Evolutionary conservation across 2,113 vertebrate genomes (phyloP), one percentile per base, ranked within the genome.

Genomic region (Camelus bactrianus): DNA sequence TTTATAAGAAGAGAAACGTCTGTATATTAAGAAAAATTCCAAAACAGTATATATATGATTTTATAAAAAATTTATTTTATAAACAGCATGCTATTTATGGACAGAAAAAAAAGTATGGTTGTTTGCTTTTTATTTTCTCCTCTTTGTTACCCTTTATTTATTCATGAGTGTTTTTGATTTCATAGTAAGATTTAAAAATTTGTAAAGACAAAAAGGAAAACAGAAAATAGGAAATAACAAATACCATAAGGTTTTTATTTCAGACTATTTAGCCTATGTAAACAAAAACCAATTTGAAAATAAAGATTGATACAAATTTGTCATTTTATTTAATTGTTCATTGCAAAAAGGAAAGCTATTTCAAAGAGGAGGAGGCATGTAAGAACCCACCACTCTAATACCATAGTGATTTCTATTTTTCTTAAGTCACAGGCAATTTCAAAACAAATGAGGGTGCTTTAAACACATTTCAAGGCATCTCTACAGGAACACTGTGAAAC

Each of bases 1-100:
- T 89, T 97, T 89, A 96, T 84, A 64, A 58, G 38, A 96, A 96
- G 22, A 42, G 76, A 93, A 95, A 91, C 86, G 12, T 82, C 52
- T 28, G 26, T 32, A 72, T 42, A 60, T 65, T 81, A 60, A 87
- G 46, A 24, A 84, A 94, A 92, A 84, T 35, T 35, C 11, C 2
- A 22, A 92, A 93, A 54, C 20, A 26, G n/a, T 72, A 26, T 73
- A 26, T 42, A 46, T 64, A 16, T 65, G 58, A 82, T 92, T 84
- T 91, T 73, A 38, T 79, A 54, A 91, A 85, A 64, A 12, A 48
- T 84, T 76, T 77, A 64, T 87, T 80, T 95, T 65, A 32, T 65
- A 26, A 67, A 72, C 0, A 17, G 35, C 26, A 19, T 52, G 35
- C 9, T n/a, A 35, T 48, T 42, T 62, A 83, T 65, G 16, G 48